Conservation (phyloP, 2,113 vertebrate genomes). For the Ptilonorhynchus violaceus region DNA sequence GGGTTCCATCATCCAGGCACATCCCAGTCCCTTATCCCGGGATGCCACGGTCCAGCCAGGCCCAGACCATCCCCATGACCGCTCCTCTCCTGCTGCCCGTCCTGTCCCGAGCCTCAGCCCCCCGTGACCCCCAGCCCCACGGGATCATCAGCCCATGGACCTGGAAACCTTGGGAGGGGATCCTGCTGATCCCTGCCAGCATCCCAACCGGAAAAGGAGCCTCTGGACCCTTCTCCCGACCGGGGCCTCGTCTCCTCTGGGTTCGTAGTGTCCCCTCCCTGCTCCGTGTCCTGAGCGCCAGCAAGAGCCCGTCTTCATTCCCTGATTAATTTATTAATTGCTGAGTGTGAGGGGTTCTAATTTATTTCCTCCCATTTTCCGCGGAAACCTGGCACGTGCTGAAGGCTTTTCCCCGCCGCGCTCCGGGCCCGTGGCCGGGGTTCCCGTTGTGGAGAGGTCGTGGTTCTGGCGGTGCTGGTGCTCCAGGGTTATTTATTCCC, state of each 20-base stretch:
- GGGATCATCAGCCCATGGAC: rapidly evolving
- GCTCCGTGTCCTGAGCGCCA: neutral
- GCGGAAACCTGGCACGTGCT: neutral
- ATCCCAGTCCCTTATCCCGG: rapidly evolving
- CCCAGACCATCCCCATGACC: rapidly evolving
- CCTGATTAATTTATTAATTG: conserved; percentile 37
- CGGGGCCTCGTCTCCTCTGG: neutral
- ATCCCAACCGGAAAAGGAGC: neutral
- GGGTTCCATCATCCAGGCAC: neutral
- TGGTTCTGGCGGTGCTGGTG: neutral
- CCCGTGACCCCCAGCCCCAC: neutral
- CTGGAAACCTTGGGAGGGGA: rapidly evolving
- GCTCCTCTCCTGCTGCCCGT: neutral
- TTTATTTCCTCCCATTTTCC: neutral
- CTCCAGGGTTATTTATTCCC: conserved; percentile 72
- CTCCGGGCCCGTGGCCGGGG: neutral
- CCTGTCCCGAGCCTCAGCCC: neutral
- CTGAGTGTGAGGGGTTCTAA: rapidly evolving
- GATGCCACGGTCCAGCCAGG: neutral
- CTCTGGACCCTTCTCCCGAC: neutral
- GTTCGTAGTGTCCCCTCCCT: neutral
- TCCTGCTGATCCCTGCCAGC: neutral
- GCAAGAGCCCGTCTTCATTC: neutral
- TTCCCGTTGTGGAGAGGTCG: neutral
- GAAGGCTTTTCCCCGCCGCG: neutral